Conservation (phyloP, 2,797 vertebrate genomes). For the Rhabdophis nuchalis region DNA sequence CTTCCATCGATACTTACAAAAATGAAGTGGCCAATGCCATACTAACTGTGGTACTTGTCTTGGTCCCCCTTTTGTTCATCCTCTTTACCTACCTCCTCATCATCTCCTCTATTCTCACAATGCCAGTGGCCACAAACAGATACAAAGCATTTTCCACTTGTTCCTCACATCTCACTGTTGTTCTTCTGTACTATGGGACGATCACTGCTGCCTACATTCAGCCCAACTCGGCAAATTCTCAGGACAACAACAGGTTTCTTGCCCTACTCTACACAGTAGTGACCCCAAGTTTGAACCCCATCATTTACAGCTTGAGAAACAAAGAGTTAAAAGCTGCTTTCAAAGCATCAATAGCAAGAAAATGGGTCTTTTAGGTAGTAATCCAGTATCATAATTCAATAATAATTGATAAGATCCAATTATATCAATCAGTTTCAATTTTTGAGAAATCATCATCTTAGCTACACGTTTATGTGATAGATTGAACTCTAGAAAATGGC, state of each 20-base stretch:
- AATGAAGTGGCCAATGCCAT: background rate
- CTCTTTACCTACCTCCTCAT: background rate
- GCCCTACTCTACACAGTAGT: background rate
- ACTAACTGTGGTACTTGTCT: background rate
- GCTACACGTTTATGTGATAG: background rate
- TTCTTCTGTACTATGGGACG: background rate
- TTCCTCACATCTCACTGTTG: background rate
- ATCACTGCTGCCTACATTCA: background rate
- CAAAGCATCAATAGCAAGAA: background rate
- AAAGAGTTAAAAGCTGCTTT: background rate
- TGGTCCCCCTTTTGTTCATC: background rate
- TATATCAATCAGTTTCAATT: background rate
- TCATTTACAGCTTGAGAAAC: background rate
- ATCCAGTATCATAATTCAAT: background rate
- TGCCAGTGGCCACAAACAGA: background rate
- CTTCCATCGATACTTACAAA: background rate
- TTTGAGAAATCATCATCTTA: background rate
- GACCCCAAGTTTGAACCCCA: background rate
- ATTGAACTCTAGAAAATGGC: background rate
- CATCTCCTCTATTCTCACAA: background rate
- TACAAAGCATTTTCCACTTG: background rate
- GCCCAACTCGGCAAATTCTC: background rate
- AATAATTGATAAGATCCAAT: no score
- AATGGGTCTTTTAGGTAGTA: background rate
- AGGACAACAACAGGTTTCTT: background rate